Base-by-base conservation (phyloP, 2,888 invertebrate species). In the Cyrtodaria siliqua region DNA sequence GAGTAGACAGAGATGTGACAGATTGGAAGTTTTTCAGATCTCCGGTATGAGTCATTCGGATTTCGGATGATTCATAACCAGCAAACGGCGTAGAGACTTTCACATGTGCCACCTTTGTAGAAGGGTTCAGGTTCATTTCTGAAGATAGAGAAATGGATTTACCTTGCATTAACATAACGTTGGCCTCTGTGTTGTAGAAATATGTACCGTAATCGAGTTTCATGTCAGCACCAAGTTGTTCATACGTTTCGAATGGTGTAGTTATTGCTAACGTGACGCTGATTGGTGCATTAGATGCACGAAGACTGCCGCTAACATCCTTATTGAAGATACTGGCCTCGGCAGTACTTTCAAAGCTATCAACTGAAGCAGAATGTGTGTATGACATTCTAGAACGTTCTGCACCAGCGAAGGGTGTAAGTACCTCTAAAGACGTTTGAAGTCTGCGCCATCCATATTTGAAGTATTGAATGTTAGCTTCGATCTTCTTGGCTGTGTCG, bases 301-400 rank as follows among this genome's bases (percentile, higher is more conserved):
- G 55, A 2, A 78, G 47, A 29, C 55, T 66, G 23, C 73, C 78
- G 38, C 38, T 59, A 24, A 79, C 29, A n/a, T 74, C 79, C 3
- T 66, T 74, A 18, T 70, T 52, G 42, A 74, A 56, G 0, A 74
- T 52, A 26, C 50, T 66, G 20, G 66, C 14, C 2, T 74, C 66
- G 14, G 56, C 70, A 67, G 70, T 62, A 47, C 79, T 66, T 67
- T 79, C 79, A 50, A 70, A 79, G 24, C 79, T 73, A 27, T 79
- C 73, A n/a, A 69, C 59, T 14, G 69, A 63, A 18, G 74, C 73
- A 16, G 70, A 52, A 52, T 79, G 74, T 26, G 60, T 70, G 18
- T 73, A 70, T 26, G 70, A 66, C 1, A 49, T 26, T 16, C 47
- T 61, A 12, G 70, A 56, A 1, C 27, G 24, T 40, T 79, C 79